Base-by-base conservation (phyloP, 2,113 vertebrate species). In the Bubo bubo region DNA sequence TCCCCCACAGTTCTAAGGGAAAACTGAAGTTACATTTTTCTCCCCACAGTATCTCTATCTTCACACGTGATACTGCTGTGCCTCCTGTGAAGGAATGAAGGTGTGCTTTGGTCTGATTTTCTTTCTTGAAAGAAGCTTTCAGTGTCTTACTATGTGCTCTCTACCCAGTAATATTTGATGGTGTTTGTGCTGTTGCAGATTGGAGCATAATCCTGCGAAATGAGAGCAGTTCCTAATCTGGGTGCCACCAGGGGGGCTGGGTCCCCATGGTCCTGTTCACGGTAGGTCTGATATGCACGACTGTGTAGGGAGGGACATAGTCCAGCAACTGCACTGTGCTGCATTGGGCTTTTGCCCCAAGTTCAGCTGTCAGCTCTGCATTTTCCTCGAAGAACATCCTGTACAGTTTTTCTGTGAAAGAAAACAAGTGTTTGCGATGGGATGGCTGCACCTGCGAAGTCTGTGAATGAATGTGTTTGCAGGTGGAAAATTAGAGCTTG, bases 371-470 rank as follows among this genome's bases (percentile, higher is more conserved):
- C 56, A 77, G 79, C 59, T 71, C 70, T 92, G 47, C 34, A 2
- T 93, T 91, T 93, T 92, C 49, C 67, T 47, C 56, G 67, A 34
- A 79, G 91, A 93, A 90, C 1, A 2, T 79, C 67, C 67, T 74
- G 68, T 28, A 58, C 76, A 79, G 58, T 88, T 90, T 90, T 86
- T 32, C 64, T 23, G 34, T 70, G 84, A 64, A 90, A 90, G 75
- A 72, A 93, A 82, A 30, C 82, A n/a, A 5, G 50, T 55, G 52
- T 50, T 94, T 92, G 92, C 62, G 96, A 90, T 17, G 39, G 39
- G 18, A 41, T n/a, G 34, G 18, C 71, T 96, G 93, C 95, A 96
- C 94, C 89, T 96, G 93, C 27, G 0, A 60, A 82, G 56, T 87
- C 66, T 91, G 79, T 75, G 76, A 94, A 83, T 79, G 22, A 62